A percentile compares a stretch with the other conserved stretches of the same genome.
Evolutionary conservation across 2,797 vertebrate genomes (phyloP).

Genomic region (Epinephelus awoara): DNA sequence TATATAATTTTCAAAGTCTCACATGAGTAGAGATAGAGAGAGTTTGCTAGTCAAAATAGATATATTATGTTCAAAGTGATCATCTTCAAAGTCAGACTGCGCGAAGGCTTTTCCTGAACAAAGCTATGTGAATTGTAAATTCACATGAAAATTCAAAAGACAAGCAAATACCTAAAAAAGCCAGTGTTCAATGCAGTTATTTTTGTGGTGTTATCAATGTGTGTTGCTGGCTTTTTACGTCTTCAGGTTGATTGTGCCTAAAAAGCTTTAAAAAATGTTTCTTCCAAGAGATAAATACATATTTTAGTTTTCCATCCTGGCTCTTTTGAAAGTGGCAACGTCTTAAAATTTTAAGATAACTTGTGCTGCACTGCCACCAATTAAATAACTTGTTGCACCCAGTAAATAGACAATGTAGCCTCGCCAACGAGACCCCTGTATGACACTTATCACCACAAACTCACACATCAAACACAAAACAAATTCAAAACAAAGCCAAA

Average conservation of each 20-base stretch:
- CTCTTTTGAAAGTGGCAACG: neutral
- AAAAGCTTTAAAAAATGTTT: slow-evolving; percentile 4
- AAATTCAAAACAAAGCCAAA: neutral
- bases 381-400: neutral
- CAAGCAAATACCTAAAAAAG: neutral
- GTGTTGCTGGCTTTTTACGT: neutral
- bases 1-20: neutral
- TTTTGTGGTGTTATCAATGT: neutral
- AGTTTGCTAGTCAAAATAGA: neutral
- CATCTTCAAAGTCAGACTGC: neutral
- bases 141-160: neutral
- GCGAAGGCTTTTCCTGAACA: neutral
- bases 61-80: neutral
- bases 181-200: neutral
- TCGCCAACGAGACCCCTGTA: slow-evolving; percentile 21
- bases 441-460: slow-evolving; percentile 55
- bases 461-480: neutral
- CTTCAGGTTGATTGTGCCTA: neutral
- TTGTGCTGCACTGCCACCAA: neutral
- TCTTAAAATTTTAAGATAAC: neutral
- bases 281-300: neutral
- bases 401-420: neutral
- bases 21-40: neutral
- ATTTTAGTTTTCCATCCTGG: neutral
- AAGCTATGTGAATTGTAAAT: slow-evolving; percentile 3